Percentiles rank a stretch among this genome's conserved stretches.
Conservation (phyloP, 2,888 invertebrate genomes). For the Agrochola macilenta region DNA sequence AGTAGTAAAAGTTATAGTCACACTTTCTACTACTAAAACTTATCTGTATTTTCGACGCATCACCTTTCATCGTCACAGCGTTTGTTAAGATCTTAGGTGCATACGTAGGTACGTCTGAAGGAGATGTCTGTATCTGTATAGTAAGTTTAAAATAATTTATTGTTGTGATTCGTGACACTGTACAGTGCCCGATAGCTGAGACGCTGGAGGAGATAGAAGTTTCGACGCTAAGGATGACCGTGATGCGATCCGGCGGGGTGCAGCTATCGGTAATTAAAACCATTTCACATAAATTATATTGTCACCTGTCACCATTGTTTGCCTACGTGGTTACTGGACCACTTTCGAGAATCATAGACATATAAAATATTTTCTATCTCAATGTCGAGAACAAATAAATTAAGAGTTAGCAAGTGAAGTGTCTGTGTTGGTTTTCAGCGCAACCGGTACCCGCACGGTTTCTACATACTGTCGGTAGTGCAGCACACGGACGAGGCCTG, state of each 20-base stretch:
- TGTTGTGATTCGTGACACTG: not conserved
- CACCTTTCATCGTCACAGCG: not conserved
- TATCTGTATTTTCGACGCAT: not conserved
- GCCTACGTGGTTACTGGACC: too few relatives aligned
- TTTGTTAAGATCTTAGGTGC: not conserved
- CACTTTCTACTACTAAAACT: not conserved
- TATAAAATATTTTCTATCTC: too few relatives aligned
- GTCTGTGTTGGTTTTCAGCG: conserved; percentile 69
- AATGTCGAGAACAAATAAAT: not conserved
- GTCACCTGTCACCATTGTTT: not conserved
- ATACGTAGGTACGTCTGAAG: not conserved
- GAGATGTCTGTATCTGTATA: not conserved
- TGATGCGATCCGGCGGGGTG: conserved; percentile 81
- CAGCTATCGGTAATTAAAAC: conserved; percentile 78
- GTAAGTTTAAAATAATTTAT: not conserved
- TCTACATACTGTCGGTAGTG: conserved; percentile 80
- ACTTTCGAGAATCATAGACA: too few relatives aligned
- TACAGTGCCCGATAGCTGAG: conserved; percentile 84
- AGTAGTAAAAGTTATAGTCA: too few relatives aligned
- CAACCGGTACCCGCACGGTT: conserved; percentile 78
- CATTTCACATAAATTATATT: not conserved
- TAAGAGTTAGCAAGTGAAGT: not conserved
- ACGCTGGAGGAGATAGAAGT: conserved; percentile 69
- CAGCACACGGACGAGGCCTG: conserved; percentile 74
- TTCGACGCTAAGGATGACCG: conserved; percentile 77